Evolutionary conservation across 2,888 invertebrate species (phyloP).

Genomic region (Cantharis lateralis): DNA sequence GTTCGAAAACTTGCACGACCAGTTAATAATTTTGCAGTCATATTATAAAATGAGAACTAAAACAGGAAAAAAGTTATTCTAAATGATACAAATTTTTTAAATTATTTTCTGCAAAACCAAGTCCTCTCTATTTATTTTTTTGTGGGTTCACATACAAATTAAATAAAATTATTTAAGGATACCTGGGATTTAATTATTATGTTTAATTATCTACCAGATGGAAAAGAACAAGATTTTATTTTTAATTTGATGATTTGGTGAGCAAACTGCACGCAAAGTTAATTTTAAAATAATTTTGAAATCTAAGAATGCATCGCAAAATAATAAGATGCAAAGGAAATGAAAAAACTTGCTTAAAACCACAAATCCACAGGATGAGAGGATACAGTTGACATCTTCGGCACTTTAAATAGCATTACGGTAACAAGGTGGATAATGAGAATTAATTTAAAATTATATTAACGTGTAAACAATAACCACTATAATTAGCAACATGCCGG

Average conservation of each 20-base stretch:
- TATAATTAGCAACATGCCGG: not conserved
- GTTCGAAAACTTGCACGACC: constrained; percentile 1
- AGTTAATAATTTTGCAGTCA: constrained; percentile 2
- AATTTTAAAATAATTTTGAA: not conserved
- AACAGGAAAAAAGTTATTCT: not conserved
- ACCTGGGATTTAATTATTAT: not conserved
- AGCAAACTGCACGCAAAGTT: not conserved
- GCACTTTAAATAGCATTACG: not conserved
- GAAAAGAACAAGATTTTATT: not conserved
- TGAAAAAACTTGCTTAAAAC: not conserved
- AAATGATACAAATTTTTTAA: not conserved
- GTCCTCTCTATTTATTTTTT: not conserved
- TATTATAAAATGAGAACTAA: not conserved
- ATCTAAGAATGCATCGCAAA: not conserved
- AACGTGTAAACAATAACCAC: not conserved
- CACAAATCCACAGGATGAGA: not conserved
- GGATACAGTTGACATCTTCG: not conserved
- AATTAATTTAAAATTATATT: not conserved
- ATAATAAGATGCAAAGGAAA: not conserved
- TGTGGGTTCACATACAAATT: not conserved
- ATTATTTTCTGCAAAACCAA: not conserved
- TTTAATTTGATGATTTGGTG: not conserved
- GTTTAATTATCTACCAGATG: not conserved
- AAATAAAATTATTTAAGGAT: not conserved
- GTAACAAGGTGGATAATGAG: not conserved